Evolutionary conservation across 2,888 invertebrate species (phyloP), one percentile per base, ranked within the genome.

Genomic region (Cephonodes hylas): DNA sequence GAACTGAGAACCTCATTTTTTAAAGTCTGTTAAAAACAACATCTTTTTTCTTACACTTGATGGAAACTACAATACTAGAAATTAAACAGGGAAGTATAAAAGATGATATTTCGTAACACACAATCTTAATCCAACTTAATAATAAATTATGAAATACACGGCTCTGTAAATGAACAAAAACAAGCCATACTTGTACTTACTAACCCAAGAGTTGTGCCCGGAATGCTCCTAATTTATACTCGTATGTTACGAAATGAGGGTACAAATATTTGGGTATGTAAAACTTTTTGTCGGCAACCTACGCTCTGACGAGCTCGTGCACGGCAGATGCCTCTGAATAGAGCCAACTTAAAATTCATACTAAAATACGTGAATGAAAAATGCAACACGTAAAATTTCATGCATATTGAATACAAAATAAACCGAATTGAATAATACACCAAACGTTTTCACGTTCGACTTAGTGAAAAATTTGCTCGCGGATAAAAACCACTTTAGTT

Each of bases 401-500:
- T 25, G 23, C 18, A 59, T 38, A 8, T 20, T 27, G 45, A 34
- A 34, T 34, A 59, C 22, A 31, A 38, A 59, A 38, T 23, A 75
- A 74, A 70, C 71, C 71, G 75, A 77, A 78, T 76, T 76, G 74
- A 76, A 74, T 74, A 76, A 76, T 73, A 76, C 71, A 74, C 70
- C 10, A 18, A 71, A 66, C 72, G 72, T 73, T 76, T 76, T 74
- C 73, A 73, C 72, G 71, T 76, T 74, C 71, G 69, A 23, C 23
- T 31, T 71, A 72, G 73, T 65, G 69, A 67, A 67, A 74, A 74
- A 73, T 66, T 64, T 60, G 63, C 63, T 63, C 61, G 66, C 66
- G 65, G 73, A 72, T 71, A 70, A 69, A 67, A 66, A 60, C 62
- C 67, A 65, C 63, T 53, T 6, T 23, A 31, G 10, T 38, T 61